A percentile compares a stretch with the other conserved stretches of the same genome.
phyloP scores from a whole-genome alignment of 2,797 vertebrate genomes.

The Lindbergichthys nudifrons region DNA sequence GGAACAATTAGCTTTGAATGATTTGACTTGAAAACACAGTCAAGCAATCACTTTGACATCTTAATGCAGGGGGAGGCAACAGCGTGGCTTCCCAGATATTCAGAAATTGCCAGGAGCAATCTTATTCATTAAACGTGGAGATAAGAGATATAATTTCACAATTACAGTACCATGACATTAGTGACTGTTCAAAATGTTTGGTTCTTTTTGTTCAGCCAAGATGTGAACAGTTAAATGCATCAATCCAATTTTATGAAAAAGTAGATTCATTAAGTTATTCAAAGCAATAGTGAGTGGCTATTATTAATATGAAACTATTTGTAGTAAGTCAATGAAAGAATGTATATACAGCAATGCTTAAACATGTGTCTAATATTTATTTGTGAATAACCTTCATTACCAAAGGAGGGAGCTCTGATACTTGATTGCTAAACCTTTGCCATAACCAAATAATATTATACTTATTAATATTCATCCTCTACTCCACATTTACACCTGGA shows the following conservation, averaged over 20 bases:
- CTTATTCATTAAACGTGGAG: slow-evolving; percentile 25
- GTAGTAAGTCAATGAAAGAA: slow-evolving; percentile 9
- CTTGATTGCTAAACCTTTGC: slow-evolving; percentile 51
- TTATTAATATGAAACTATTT: slow-evolving; percentile 5
- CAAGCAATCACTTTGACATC: slow-evolving; percentile 65
- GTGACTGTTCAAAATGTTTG: background rate
- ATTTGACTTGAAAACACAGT: slow-evolving; percentile 54
- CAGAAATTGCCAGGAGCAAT: slow-evolving; percentile 49
- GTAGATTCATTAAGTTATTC: background rate
- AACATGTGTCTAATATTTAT: slow-evolving; percentile 14
- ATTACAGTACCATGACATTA: background rate
- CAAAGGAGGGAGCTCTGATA: slow-evolving; percentile 48
- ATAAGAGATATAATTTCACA: slow-evolving; percentile 36
- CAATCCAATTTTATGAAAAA: background rate
- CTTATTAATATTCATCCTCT: slow-evolving; percentile 38
- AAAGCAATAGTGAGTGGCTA: background rate
- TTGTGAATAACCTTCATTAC: slow-evolving; percentile 49
- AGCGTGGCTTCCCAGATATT: slow-evolving; percentile 18
- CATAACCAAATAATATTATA: slow-evolving; percentile 49
- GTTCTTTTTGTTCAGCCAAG: background rate
- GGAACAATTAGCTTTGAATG: slow-evolving; percentile 61
- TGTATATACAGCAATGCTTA: slow-evolving; percentile 9
- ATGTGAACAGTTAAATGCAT: background rate
- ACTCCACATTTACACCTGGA: slow-evolving; percentile 31
- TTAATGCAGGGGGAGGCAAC: slow-evolving; percentile 72